phyloP scores from a whole-genome alignment of 2,888 invertebrate genomes.

The Watsonalla cultraria region DNA sequence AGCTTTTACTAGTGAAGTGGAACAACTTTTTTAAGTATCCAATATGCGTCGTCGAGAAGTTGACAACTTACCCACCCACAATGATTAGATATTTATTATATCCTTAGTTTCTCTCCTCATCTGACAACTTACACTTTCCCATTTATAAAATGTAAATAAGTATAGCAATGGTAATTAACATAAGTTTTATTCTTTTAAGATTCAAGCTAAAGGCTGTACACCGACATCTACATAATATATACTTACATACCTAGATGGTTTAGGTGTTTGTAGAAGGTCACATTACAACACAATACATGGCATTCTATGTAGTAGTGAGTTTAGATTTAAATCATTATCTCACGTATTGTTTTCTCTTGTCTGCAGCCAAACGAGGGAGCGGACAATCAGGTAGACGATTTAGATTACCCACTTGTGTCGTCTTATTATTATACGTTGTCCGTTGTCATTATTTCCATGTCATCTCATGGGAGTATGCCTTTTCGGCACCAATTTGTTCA shows the following conservation, averaged over 20 bases:
- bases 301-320: background rate
- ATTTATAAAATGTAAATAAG: too few relatives aligned
- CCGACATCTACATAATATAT: background rate
- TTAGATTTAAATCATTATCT: slow-evolving; percentile 26
- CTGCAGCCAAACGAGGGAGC: slow-evolving; percentile 72
- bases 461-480: background rate
- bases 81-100: too few relatives aligned
- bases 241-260: background rate
- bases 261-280: background rate
- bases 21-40: too few relatives aligned
- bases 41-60: too few relatives aligned
- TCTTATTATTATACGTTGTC: slow-evolving; percentile 1
- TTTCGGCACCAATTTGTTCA: too few relatives aligned
- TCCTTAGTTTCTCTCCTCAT: too few relatives aligned
- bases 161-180: too few relatives aligned
- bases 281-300: slow-evolving; percentile 1
- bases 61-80: too few relatives aligned
- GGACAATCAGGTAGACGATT: slow-evolving; percentile 66
- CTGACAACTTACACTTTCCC: too few relatives aligned
- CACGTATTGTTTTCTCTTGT: slow-evolving; percentile 59
- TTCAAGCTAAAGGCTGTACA: too few relatives aligned
- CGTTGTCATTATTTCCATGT: slow-evolving; percentile 1
- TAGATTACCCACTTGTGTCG: slow-evolving; percentile 10
- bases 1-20: too few relatives aligned
- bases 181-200: too few relatives aligned